A percentile compares a stretch with the other conserved stretches of the same genome.
Conservation (phyloP, 2,888 invertebrate species). For the Stramonita haemastoma region DNA sequence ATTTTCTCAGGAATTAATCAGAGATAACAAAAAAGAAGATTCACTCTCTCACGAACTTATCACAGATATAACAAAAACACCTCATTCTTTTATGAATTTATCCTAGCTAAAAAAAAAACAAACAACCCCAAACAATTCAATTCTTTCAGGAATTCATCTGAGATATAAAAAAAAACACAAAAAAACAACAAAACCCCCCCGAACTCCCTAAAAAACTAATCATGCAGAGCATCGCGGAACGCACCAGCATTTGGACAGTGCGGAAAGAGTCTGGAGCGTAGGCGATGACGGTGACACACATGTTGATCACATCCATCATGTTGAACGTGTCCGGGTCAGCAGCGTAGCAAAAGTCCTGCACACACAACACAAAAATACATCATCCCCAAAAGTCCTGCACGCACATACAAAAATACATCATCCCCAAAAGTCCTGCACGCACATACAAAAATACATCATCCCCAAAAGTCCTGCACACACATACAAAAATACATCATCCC, state of each 20-base stretch:
- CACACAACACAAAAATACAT: slow-evolving; percentile 12
- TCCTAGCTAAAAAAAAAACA: no score
- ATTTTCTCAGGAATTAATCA: no score
- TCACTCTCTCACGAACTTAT: no score
- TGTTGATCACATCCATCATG: slow-evolving; percentile 96
- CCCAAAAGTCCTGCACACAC: slow-evolving; percentile 89
- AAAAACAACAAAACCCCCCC: no score
- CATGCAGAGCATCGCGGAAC: slow-evolving; percentile 44
- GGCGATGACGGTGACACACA: slow-evolving; percentile 99
- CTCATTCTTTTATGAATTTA: no score
- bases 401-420: neutral
- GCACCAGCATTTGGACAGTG: slow-evolving; percentile 80
- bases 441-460: neutral
- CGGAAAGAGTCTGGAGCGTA: slow-evolving; percentile 95
- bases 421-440: neutral
- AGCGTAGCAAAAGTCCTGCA: slow-evolving; percentile 95
- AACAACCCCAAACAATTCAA: no score
- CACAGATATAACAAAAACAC: no score
- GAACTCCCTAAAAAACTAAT: neutral
- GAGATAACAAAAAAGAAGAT: no score
- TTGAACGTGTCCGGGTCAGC: slow-evolving; percentile 98
- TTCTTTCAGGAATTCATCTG: no score
- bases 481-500: neutral
- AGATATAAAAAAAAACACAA: neutral
- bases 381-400: neutral